Evolutionary conservation across 1,140 invertebrate species (phyloP).

Genomic region (Panonychus citri): DNA sequence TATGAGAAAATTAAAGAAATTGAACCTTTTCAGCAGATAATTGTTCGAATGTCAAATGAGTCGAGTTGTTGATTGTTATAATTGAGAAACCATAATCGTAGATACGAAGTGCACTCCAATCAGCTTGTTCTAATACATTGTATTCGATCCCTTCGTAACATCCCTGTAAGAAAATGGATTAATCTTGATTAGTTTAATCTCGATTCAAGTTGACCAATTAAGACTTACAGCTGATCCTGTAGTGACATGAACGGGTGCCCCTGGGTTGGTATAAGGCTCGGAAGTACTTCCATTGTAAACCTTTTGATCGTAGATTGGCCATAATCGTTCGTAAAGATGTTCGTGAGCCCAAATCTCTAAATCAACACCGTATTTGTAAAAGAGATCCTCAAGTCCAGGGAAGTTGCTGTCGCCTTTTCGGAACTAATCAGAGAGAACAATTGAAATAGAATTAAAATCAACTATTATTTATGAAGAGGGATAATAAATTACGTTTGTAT

Average conservation of each 20-base stretch:
- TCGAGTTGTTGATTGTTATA: slow-evolving; percentile 49
- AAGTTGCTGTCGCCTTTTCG: slow-evolving; percentile 12
- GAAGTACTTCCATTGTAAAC: slow-evolving; percentile 47
- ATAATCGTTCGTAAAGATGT: slow-evolving; percentile 80
- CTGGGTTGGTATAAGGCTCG: slow-evolving; percentile 57
- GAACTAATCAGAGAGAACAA: background rate
- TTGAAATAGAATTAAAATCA: slow-evolving; percentile 2
- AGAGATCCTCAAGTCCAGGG: slow-evolving; percentile 50
- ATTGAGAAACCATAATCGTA: slow-evolving; percentile 82
- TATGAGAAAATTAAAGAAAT: too few species aligned
- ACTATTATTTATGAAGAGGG: background rate
- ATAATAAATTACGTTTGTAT: slow-evolving; percentile 31
- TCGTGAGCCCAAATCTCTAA: slow-evolving; percentile 86
- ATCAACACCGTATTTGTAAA: slow-evolving; percentile 57
- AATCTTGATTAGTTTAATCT: background rate
- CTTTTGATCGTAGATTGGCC: slow-evolving; percentile 65
- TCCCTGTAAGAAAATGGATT: slow-evolving; percentile 22
- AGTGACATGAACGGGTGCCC: slow-evolving; percentile 71
- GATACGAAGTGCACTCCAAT: slow-evolving; percentile 61
- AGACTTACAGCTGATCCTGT: slow-evolving; percentile 10
- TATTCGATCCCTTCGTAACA: slow-evolving; percentile 32
- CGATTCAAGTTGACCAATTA: slow-evolving; percentile 21
- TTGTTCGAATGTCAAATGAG: slow-evolving; percentile 74
- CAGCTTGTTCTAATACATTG: slow-evolving; percentile 27
- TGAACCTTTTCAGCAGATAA: slow-evolving; percentile 41